Base-by-base conservation (phyloP, 2,888 invertebrate species). In the Spodoptera exigua region DNA sequence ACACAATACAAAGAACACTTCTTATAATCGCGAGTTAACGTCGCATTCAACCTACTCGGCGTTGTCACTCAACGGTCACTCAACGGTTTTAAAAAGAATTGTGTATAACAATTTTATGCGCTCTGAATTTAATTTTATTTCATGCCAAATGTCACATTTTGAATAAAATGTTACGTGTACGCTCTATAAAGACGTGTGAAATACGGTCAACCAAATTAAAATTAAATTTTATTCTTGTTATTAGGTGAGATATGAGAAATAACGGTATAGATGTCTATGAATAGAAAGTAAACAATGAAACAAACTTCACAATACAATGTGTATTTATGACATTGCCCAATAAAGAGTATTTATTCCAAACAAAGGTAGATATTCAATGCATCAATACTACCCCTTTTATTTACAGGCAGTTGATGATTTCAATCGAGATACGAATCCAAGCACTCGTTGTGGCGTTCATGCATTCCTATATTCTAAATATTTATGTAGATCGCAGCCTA, bases 41-140 rank as follows among this genome's bases (percentile, higher is more conserved):
- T 78, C 78, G 78, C 76, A 81, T 87, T 88, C 84, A 89, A 85
- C 79, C 81, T 80, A 80, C 77, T 83, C 78, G 76, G 82, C 65
- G 78, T 76, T 87, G 92, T 91, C 93, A 92, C 86, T 92, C 92
- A 91, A 89, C 88, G 91, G 90, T 91, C 92, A 92, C 76, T 85
- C 84, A 83, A 90, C 85, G 85, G 89, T 88, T 87, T 85, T 84
- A 70, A 70, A 79, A 80, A 85, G 81, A 84, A 84, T 54, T 79
- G 76, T 78, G 74, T 83, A 85, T 85, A 80, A 79, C 57, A 75
- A 81, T 74, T 79, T 81, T 78, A 77, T 71, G 72, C 62, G 70
- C 69, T 83, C 83, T 87, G 85, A 85, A 81, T 83, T 70, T 71
- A 74, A 85, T 81, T 86, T 88, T 80, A 86, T 76, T 82, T 83